Conservation (phyloP, 2,888 invertebrate genomes). For the Cryptocephalus primarius region DNA sequence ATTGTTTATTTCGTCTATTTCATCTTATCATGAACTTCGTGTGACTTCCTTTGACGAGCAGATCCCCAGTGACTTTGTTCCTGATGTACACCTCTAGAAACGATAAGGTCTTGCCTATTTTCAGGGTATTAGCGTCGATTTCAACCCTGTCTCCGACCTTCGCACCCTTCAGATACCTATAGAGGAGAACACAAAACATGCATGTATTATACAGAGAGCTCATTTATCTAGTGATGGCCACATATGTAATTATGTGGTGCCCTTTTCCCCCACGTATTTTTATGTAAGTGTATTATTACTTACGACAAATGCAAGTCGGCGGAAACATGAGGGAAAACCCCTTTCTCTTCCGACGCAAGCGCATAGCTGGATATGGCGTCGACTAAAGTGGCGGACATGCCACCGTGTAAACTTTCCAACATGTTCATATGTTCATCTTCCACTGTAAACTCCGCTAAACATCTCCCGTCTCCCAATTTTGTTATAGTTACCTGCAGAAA, state of each 20-base stretch:
- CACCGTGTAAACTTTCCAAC: constrained; percentile 71
- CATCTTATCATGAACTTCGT: constrained; percentile 50
- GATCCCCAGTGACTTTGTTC: constrained; percentile 59
- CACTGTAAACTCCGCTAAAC: constrained; percentile 66
- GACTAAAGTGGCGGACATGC: constrained; percentile 69
- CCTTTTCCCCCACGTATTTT: background rate
- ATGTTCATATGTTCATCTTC: constrained; percentile 63
- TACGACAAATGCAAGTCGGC: constrained; percentile 75
- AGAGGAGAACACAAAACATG: constrained; percentile 29
- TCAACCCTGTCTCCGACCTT: constrained; percentile 66
- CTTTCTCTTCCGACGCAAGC: constrained; percentile 46
- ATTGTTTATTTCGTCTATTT: too few relatives aligned
- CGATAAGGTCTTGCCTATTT: constrained; percentile 68
- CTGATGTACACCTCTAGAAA: constrained; percentile 71
- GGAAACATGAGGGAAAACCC: constrained; percentile 58
- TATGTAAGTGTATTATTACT: constrained; percentile 21
- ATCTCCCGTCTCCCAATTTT: constrained; percentile 45
- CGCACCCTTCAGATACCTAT: constrained; percentile 68
- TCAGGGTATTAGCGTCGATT: constrained; percentile 67
- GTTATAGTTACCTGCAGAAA: background rate
- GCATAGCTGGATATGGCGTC: constrained; percentile 72
- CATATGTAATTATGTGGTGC: too few relatives aligned
- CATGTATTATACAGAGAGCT: too few relatives aligned
- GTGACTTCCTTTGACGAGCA: constrained; percentile 74
- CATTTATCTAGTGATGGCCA: too few relatives aligned